These are phyloP conservation scores for Malaclemys terrapin DNA, from an alignment of 2,113 vertebrate species.

Conservation along the genomic window DNA sequence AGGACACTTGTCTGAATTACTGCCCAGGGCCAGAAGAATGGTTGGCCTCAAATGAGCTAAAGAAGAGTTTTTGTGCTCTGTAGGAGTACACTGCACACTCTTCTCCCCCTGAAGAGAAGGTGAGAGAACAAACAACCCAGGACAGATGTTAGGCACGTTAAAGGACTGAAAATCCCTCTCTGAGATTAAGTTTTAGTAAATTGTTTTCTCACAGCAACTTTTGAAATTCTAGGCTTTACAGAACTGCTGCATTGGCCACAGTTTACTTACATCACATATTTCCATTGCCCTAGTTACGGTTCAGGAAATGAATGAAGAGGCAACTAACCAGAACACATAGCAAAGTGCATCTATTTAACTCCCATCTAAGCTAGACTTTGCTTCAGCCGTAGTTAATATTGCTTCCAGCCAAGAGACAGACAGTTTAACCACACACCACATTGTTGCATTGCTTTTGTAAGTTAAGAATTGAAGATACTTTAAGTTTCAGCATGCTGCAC, in stretches of 20 bases:
- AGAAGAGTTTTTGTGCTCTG: not conserved
- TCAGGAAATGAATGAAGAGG: not conserved
- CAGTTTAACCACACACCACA: not conserved
- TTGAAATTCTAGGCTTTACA: not conserved
- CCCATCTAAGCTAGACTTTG: not conserved
- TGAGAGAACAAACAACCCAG: not conserved
- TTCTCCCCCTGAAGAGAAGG: not conserved
- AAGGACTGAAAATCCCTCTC: not conserved
- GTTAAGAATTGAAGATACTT: not conserved
- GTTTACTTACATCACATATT: not conserved
- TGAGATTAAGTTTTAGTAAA: not conserved
- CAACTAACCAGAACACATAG: not conserved
- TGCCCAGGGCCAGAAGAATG: not conserved
- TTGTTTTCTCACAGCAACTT: not conserved
- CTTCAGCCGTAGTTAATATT: not conserved
- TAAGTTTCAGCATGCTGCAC: not conserved
- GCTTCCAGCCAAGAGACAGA: not conserved
- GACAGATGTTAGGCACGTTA: not conserved
- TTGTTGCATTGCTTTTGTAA: not conserved
- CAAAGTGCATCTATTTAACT: not conserved
- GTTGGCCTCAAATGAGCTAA: not conserved
- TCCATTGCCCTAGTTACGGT: not conserved
- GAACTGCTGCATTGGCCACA: not conserved
- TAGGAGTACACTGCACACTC: not conserved
- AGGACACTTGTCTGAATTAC: not conserved